These are phyloP conservation scores for Tamias sibiricus DNA, from an alignment of 2,113 vertebrate species.

Conservation along the genomic window DNA sequence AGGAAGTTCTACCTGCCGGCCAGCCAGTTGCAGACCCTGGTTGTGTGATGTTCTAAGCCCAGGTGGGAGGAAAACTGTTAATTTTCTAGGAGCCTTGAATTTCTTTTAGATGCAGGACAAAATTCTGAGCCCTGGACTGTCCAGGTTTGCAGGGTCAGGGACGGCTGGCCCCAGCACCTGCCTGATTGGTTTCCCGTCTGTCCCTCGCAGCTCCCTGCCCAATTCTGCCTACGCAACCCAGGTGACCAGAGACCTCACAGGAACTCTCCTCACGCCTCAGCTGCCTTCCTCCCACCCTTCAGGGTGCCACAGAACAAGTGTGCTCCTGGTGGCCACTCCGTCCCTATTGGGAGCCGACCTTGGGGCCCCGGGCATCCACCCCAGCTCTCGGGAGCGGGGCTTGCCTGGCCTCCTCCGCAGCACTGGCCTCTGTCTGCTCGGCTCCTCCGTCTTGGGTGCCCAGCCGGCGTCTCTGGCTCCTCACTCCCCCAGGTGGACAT, in stretches of 20 bases:
- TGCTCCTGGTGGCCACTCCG: no score
- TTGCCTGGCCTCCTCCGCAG: not conserved
- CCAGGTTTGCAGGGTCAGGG: not conserved
- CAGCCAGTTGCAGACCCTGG: not conserved
- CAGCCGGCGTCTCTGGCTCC: not conserved
- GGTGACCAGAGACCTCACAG: not conserved
- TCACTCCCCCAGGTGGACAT: rapidly evolving
- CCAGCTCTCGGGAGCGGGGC: not conserved
- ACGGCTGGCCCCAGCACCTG: not conserved
- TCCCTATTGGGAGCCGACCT: not conserved
- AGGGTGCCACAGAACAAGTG: not conserved
- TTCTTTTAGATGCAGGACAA: not conserved
- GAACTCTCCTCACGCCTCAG: not conserved
- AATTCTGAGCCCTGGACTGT: not conserved
- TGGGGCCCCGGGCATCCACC: rapidly evolving
- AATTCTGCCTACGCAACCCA: not conserved
- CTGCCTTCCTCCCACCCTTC: not conserved
- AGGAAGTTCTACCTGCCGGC: constrained; percentile 60
- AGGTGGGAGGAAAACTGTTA: no score
- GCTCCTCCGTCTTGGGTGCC: not conserved
- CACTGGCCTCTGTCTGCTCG: not conserved
- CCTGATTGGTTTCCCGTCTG: not conserved
- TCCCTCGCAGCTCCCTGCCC: not conserved
- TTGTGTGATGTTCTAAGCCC: no score
- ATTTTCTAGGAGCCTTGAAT: not conserved